Conservation (phyloP, 2,113 vertebrate species). For the Apodemus sylvaticus region DNA sequence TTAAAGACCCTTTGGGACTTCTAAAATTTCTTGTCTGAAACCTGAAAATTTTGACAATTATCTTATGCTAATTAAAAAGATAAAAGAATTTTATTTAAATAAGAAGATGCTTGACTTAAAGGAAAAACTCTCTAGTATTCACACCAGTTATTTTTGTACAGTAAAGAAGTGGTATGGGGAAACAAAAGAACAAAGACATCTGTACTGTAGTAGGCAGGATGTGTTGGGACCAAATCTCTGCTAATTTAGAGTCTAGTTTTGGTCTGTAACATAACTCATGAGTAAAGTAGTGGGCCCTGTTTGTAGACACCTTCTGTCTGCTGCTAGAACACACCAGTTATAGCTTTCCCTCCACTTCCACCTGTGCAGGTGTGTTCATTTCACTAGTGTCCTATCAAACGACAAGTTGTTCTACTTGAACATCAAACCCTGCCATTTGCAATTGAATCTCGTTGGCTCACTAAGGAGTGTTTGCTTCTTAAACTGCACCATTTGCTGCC, state of each 20-base stretch:
- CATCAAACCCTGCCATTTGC: not conserved
- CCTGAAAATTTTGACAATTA: not conserved
- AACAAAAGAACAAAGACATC: constrained; percentile 89
- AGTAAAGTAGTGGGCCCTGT: constrained; percentile 86
- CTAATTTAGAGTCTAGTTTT: constrained; percentile 88
- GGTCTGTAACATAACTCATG: constrained; percentile 85
- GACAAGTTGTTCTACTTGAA: not conserved
- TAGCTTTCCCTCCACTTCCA: constrained; percentile 99
- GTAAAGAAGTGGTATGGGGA: constrained; percentile 87
- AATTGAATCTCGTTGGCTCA: not conserved
- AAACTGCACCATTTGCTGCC: not conserved
- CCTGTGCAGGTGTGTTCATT: not conserved
- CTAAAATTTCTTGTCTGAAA: not conserved
- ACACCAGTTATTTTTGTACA: constrained; percentile 94
- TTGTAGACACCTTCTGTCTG: constrained; percentile 97
- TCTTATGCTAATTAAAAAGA: not conserved
- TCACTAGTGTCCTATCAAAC: not conserved
- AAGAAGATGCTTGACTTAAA: not conserved
- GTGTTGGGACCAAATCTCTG: constrained; percentile 86
- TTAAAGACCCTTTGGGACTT: not conserved
- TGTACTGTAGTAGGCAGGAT: constrained; percentile 94
- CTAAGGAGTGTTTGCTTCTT: not conserved
- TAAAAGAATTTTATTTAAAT: not conserved
- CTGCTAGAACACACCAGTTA: constrained; percentile 98
- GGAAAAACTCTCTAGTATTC: not conserved